Percentiles rank a stretch among this genome's conserved stretches.
These are phyloP conservation scores for Melanerpes formicivorus DNA, from an alignment of 2,113 vertebrate species.

Conservation along the genomic window DNA sequence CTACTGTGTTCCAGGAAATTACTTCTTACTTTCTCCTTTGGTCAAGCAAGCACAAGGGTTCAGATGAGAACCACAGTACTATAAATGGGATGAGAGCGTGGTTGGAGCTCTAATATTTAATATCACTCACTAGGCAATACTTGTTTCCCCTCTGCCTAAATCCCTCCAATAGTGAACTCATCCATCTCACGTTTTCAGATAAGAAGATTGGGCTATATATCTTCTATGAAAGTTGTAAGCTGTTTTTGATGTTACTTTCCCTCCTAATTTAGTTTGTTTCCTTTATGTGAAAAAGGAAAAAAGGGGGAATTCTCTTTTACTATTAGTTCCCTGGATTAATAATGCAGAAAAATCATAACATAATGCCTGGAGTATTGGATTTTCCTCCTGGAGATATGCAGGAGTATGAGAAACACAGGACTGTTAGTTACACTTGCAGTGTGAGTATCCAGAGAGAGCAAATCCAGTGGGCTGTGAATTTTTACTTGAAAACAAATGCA, in stretches of 20 bases:
- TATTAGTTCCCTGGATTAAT: background rate
- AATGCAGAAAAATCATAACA: background rate
- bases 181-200: background rate
- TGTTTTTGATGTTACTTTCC: background rate
- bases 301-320: background rate
- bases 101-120: background rate
- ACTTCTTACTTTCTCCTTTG: background rate
- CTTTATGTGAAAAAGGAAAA: background rate
- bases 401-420: background rate
- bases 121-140: background rate
- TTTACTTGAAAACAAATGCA: conserved; percentile 29
- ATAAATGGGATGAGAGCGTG: background rate
- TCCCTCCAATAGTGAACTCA: background rate
- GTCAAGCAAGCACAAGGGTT: background rate
- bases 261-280: background rate
- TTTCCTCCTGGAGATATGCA: background rate
- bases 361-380: background rate
- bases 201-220: background rate
- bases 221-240: background rate
- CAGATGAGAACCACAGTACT: background rate
- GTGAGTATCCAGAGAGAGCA: background rate
- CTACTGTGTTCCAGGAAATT: background rate
- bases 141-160: background rate
- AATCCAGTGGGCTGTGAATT: background rate
- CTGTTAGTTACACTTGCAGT: rapidly evolving